These are phyloP conservation scores for Pelodytes ibericus DNA, from an alignment of 2,797 vertebrate species.

Conservation along the genomic window DNA sequence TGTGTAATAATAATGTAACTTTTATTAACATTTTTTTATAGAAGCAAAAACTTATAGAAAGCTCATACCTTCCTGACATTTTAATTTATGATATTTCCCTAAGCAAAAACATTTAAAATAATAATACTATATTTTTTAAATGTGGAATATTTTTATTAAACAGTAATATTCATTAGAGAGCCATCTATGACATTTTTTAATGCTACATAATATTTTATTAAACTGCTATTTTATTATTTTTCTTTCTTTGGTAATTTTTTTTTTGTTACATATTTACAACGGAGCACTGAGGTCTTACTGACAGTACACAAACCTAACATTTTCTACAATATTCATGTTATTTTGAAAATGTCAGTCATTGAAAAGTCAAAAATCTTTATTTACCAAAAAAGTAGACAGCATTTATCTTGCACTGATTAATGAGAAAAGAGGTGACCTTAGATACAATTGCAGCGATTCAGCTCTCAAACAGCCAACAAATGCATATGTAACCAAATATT, in stretches of 20 bases:
- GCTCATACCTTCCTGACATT: too few relatives aligned
- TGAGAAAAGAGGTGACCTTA: slow-evolving; percentile 64
- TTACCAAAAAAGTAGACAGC: slow-evolving; percentile 58
- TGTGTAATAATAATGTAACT: too few relatives aligned
- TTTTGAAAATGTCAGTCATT: slow-evolving; percentile 54
- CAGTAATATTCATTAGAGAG: too few relatives aligned
- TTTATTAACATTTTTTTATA: too few relatives aligned
- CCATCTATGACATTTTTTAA: too few relatives aligned
- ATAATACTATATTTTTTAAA: too few relatives aligned
- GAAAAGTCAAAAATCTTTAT: slow-evolving; percentile 48
- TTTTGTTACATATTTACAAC: slow-evolving; percentile 38
- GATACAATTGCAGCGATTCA: slow-evolving; percentile 61
- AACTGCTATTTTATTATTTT: too few relatives aligned
- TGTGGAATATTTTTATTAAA: too few relatives aligned
- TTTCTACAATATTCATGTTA: slow-evolving; percentile 39
- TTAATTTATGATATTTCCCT: too few relatives aligned
- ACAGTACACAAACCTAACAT: slow-evolving; percentile 32
- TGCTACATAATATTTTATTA: too few relatives aligned
- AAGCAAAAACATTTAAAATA: too few relatives aligned
- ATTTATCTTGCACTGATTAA: slow-evolving; percentile 62
- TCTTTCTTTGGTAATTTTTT: slow-evolving; percentile 29
- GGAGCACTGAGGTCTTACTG: slow-evolving; percentile 24
- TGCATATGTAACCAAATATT: slow-evolving; percentile 78
- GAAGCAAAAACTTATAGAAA: too few relatives aligned
- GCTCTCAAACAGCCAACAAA: slow-evolving; percentile 63